These are phyloP conservation scores for Anableps anableps DNA, from an alignment of 2,797 vertebrate genomes.

Conservation along the genomic window DNA sequence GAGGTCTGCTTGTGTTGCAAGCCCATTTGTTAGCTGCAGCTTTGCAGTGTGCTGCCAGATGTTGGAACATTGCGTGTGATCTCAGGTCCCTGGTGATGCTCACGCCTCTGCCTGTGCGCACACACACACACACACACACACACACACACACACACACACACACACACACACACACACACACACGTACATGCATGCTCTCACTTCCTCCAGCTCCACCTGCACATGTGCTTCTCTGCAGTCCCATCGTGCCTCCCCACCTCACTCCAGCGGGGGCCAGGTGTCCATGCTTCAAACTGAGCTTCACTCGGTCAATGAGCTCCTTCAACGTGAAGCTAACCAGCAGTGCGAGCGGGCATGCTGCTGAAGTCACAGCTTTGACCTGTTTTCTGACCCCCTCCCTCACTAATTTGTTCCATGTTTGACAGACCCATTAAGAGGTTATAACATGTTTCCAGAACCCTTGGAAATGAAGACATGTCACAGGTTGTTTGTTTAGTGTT, in stretches of 20 bases:
- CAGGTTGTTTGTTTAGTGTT: constrained; percentile 29
- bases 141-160: constrained; percentile 34
- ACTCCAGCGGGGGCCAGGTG: constrained; percentile 40
- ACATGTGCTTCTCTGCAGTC: constrained; percentile 63
- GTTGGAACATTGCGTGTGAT: constrained; percentile 79
- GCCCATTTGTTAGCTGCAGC: constrained; percentile 62
- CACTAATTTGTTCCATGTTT: constrained; percentile 74
- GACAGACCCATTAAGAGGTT: constrained; percentile 68
- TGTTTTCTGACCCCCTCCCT: constrained; percentile 47
- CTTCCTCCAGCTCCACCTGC: constrained; percentile 62
- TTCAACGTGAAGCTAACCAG: constrained; percentile 39
- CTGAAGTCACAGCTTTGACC: constrained; percentile 47
- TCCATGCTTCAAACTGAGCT: constrained; percentile 34
- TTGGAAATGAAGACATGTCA: constrained; percentile 33
- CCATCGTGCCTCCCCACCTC: constrained; percentile 43
- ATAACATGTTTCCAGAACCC: constrained; percentile 56
- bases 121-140: constrained; percentile 24
- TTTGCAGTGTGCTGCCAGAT: constrained; percentile 77
- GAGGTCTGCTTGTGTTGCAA: constrained; percentile 46
- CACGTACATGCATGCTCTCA: constrained; percentile 7
- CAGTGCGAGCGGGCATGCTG: constrained; percentile 31
- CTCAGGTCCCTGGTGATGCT: constrained; percentile 68
- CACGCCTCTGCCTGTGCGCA: constrained; percentile 55
- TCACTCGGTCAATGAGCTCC: constrained; percentile 36
- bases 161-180: constrained; percentile 37